Percentiles rank a stretch among this genome's conserved stretches.
phyloP scores from a whole-genome alignment of 2,888 invertebrate species.

The Stenodema calcarata region DNA sequence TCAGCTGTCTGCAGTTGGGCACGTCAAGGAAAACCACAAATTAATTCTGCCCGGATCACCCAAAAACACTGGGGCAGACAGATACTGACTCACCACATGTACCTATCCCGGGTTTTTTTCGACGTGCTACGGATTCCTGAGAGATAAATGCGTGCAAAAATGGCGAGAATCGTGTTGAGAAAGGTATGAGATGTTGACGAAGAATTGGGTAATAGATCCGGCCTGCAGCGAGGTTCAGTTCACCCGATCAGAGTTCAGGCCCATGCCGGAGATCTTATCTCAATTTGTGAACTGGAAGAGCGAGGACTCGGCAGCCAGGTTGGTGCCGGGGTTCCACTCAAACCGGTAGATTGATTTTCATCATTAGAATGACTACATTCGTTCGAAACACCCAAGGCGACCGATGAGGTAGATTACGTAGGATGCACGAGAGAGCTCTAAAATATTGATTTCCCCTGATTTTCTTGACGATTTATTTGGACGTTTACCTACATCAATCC shows the following conservation, averaged over 20 bases:
- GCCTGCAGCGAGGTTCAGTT: not conserved
- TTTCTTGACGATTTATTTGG: too few species aligned
- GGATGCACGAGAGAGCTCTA: too few species aligned
- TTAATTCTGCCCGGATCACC: not conserved
- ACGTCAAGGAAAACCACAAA: not conserved
- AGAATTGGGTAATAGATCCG: slow-evolving; percentile 5
- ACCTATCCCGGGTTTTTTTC: not conserved
- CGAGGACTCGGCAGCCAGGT: not conserved
- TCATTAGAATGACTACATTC: too few species aligned
- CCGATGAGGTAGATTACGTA: too few species aligned
- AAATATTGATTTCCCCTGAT: too few species aligned
- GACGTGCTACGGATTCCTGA: not conserved
- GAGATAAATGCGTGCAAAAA: not conserved
- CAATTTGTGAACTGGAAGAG: not conserved
- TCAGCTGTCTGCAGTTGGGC: not conserved
- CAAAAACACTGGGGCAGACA: not conserved
- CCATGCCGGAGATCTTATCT: slow-evolving; percentile 10
- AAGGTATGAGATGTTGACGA: not conserved
- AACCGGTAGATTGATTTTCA: not conserved
- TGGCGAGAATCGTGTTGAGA: not conserved
- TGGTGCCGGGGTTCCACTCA: not conserved
- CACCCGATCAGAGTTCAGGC: slow-evolving; percentile 15
- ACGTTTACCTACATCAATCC: too few species aligned
- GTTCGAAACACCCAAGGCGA: too few species aligned
- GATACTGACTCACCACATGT: not conserved